Conservation (phyloP, 37 sponge, comb jelly and placozoan genomes). For the Tethya wilhelma region DNA sequence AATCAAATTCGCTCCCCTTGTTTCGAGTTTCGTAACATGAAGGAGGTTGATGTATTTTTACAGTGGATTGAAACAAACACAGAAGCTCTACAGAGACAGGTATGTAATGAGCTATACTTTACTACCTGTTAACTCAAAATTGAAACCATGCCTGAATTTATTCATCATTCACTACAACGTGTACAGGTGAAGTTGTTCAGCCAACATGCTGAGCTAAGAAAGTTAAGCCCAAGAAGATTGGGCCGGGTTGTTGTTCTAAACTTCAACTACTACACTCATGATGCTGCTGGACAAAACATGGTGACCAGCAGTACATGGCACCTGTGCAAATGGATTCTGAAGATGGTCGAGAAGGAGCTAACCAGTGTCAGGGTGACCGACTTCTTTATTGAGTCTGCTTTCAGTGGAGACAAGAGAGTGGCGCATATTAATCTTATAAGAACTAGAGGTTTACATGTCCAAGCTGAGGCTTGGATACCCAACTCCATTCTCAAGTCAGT, state of each 20-base stretch:
- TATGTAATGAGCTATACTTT: neutral
- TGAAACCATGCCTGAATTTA: neutral
- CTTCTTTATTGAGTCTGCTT: conserved; percentile 52
- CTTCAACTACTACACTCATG: conserved; percentile 60
- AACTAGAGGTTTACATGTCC: conserved; percentile 61
- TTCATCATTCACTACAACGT: neutral
- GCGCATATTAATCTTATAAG: conserved; percentile 6
- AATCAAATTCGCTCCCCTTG: conserved; percentile 48
- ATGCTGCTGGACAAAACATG: conserved; percentile 88
- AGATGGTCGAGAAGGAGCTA: conserved; percentile 39
- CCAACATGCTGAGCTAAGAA: conserved; percentile 58
- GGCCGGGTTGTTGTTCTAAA: conserved; percentile 47
- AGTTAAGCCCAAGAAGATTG: conserved; percentile 10
- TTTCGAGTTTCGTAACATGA: conserved; percentile 25
- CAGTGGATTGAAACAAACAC: conserved; percentile 43
- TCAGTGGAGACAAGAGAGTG: conserved; percentile 73
- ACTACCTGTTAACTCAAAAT: neutral
- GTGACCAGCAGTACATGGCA: conserved; percentile 73
- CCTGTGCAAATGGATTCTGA: conserved; percentile 68
- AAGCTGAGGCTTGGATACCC: conserved; percentile 85
- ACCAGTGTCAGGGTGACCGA: conserved; percentile 31
- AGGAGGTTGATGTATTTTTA: conserved; percentile 46
- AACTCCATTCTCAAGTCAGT: conserved; percentile 61
- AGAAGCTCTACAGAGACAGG: conserved; percentile 35
- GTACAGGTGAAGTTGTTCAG: conserved; percentile 54